Evolutionary conservation across 1,140 invertebrate species (phyloP), one percentile per base, ranked within the genome.

Genomic region (Tribolium madens): DNA sequence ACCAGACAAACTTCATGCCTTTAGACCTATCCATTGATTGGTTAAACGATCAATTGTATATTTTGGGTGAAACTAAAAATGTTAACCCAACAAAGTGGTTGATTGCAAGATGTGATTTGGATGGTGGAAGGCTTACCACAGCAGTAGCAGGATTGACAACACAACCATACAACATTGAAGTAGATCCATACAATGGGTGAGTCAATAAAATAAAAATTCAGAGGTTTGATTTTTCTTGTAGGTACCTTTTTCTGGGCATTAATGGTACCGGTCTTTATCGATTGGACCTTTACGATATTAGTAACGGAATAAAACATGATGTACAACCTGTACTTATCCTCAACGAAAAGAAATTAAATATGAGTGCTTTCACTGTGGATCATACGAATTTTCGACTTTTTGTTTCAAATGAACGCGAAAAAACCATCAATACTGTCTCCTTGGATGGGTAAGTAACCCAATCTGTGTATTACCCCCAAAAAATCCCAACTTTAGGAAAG

Each of bases 111-210:
- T 95, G 92, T 84, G 90, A 91, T 81, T 87, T 95, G 6, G 90
- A 93, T 81, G 93, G 93, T 0, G 88, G 88, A 78, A 89, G 90
- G 73, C 87, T 92, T 48, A 90, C 90, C 3, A 88, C 93, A 0
- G 91, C 93, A 7, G 85, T 93, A 71, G 89, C 90, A 13, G 91
- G 91, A 0, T 88, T 96, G 17, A 84, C 88, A 14, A 88, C 88
- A 0, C 88, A 90, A 81, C 92, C 95, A 0, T 87, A 90, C 52
- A 93, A 95, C 81, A 90, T 98, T 75, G 92, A 96, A 85, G 93
- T 97, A 0, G 96, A 98, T 88, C 95, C 97, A 15, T 93, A 95
- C 78, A 98, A 97, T 85, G 96, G 96, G 87, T 96, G 87, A 88
- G 87, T 81, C 68, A 36, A 10, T 9, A 4, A 2, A 42, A 42